Conservation (phyloP, 2,888 invertebrate species). For the Tetramorium bicarinatum region DNA sequence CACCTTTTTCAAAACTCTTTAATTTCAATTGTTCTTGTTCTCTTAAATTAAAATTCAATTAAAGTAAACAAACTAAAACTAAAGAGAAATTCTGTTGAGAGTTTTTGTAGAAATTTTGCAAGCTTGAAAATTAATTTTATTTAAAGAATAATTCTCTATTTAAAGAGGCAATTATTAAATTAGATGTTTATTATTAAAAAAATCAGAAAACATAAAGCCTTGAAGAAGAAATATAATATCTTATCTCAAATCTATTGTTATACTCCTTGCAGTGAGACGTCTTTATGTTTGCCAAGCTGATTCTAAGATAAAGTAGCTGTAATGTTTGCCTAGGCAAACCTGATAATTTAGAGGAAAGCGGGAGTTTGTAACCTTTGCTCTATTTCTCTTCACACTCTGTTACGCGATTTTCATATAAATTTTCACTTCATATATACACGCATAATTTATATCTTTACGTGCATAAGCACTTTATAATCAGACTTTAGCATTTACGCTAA, state of each 20-base stretch:
- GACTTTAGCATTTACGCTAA: background rate
- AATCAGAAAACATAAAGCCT: background rate
- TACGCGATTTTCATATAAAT: slow-evolving; percentile 30
- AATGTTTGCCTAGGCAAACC: background rate
- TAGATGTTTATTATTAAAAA: background rate
- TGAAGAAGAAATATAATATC: background rate
- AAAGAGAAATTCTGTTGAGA: background rate
- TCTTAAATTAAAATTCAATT: background rate
- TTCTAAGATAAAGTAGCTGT: background rate
- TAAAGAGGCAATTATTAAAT: no score
- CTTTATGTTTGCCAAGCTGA: background rate
- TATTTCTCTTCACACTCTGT: slow-evolving; percentile 29
- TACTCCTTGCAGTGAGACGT: background rate
- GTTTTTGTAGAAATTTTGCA: background rate
- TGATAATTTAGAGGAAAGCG: slow-evolving; percentile 19
- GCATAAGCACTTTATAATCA: background rate
- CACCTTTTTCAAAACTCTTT: background rate
- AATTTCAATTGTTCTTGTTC: background rate
- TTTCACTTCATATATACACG: background rate
- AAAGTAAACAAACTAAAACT: background rate
- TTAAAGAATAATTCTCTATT: no score
- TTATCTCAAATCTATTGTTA: background rate
- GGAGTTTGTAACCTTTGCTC: slow-evolving; percentile 30
- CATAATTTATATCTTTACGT: background rate
- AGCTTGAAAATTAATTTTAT: background rate